Conservation (phyloP, 2,113 vertebrate species). For the Etheostoma cragini region DNA sequence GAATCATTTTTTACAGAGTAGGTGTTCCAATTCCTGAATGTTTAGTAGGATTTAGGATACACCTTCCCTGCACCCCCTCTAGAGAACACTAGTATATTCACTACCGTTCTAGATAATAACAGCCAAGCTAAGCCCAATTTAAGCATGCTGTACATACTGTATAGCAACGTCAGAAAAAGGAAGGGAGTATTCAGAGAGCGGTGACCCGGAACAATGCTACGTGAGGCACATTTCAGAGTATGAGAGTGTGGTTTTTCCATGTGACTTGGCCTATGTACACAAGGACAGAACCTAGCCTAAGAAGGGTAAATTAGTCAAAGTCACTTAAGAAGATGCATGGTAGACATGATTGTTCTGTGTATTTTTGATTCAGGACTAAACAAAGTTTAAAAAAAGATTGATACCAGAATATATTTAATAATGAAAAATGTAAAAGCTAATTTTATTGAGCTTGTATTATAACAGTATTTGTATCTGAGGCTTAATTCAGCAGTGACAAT, state of each 20-base stretch:
- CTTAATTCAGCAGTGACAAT: constrained; percentile 9
- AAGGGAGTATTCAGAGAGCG: constrained; percentile 26
- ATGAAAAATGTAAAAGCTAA: not conserved
- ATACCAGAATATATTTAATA: not conserved
- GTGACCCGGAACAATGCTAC: constrained; percentile 29
- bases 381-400: not conserved
- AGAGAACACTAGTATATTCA: not conserved
- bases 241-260: not conserved
- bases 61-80: not conserved
- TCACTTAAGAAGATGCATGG: constrained; percentile 14
- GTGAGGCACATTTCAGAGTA: constrained; percentile 74
- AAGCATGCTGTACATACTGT: not conserved
- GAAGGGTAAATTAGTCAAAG: not conserved
- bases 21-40: not conserved
- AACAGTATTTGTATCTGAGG: constrained; percentile 11
- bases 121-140: constrained; percentile 9
- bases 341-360: not conserved
- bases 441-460: not conserved
- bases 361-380: not conserved
- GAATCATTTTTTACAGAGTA: constrained; percentile 1
- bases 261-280: constrained; percentile 1
- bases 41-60: not conserved
- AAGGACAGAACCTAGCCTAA: not conserved
- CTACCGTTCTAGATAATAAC: not conserved
- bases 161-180: not conserved